Evolutionary conservation across 2,113 vertebrate species (phyloP), one percentile per base, ranked within the genome.

Genomic region (Sander vitreus): DNA sequence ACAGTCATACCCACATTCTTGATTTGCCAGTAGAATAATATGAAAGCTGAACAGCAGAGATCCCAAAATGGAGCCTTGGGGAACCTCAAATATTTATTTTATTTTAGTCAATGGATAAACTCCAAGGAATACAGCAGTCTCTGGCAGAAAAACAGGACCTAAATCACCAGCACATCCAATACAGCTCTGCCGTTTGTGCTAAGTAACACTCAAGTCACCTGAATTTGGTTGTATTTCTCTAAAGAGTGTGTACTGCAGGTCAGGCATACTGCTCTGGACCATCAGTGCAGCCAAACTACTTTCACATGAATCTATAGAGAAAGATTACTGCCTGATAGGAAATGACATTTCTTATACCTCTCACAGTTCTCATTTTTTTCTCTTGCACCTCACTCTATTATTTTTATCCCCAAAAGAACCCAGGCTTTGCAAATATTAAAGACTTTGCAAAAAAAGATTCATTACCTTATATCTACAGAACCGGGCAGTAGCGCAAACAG

Each of bases 251-350:
- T 60, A 48, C 66, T 79, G 76, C 62, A 74, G 86, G 84, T 87
- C 74, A 83, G 81, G 62, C 57, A 43, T 70, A 43, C 50, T 65
- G 63, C 86, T 48, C 70, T 73, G 50, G 43, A 80, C 83, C 54
- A 11, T 83, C 65, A 70, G 85, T 76, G 75, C 39, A 84, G 78
- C 69, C 81, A 73, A 88, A 67, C 81, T 81, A 63, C 76, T 86
- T 87, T 74, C 83, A 84, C 73, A 83, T 85, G 84, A 87, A 85
- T 85, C 88, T 85, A 77, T 76, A 76, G 69, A 84, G 86, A 92
- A 75, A 84, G 84, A 90, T 88, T 90, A 78, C 73, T 74, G 55
- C 76, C 72, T 88, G 82, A 90, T 89, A 88, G 63, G 66, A 85
- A 87, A 86, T 89, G 78, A 81, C 83, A 73, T 88, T 87, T 80